Base-by-base conservation (phyloP, 2,113 vertebrate species). In the Talpa occidentalis region DNA sequence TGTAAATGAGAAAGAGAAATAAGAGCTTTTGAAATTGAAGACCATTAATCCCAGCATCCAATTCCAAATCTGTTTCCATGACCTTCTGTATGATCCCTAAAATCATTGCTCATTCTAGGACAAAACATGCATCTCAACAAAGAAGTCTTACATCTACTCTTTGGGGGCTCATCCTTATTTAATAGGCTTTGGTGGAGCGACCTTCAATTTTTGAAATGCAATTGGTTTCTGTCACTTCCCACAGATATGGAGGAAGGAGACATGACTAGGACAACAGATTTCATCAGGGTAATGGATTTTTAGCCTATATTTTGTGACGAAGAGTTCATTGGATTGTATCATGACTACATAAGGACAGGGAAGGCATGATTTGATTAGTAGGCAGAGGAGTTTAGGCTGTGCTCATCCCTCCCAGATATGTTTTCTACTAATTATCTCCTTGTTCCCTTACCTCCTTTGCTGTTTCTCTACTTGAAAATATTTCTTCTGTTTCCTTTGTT, bases 1-100 rank as follows among this genome's bases (percentile, higher is more conserved):
- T 90, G n/a, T 82, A 88, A 95, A 79, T 96, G 49, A 94, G 78
- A 93, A 95, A 83, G 47, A 66, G 54, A 93, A 95, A 88, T 47
- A 97, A n/a, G 7, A 6, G 37, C 24, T 91, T 69, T 94, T 7
- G 2, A 94, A 66, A 94, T 32, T 78, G 54, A 94, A 89, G 67
- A 73, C 74, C 94, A 60, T 86, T 90, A 83, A 44, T 73, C 62
- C 82, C 32, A 96, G 59, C 76, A 94, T 32, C 60, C n/a, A 88
- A 91, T 95, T 94, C 77, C 60, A 84, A 85, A 93, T 64, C 28
- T 84, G 21, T 67, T 80, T 94, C 44, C 78, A 67, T 93, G 90
- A 88, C 47, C 76, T 83, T 91, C 30, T 5, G 11, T 0, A 21
- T 22, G 0, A 85, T 84, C 90, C 77, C 54, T 93, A 90, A 95